Evolutionary conservation across 1,140 invertebrate genomes (phyloP).

Genomic region (Probaryconus sp.): DNA sequence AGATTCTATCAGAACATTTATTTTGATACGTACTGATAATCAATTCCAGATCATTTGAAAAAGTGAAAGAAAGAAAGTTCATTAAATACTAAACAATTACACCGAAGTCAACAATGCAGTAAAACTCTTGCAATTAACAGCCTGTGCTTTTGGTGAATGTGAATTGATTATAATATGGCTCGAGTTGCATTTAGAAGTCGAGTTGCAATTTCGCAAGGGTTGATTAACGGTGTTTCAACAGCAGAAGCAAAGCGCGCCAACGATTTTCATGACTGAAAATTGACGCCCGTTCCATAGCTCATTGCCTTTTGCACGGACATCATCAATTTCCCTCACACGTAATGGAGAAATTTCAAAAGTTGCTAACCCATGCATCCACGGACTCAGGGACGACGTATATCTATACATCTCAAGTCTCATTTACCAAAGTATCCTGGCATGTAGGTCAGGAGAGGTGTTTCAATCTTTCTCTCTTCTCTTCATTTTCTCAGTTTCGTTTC

Average conservation of each 20-base stretch:
- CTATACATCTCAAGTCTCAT: constrained; percentile 35
- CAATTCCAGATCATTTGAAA: no score
- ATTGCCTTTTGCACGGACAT: constrained; percentile 8
- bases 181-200: no score
- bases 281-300: constrained; percentile 5
- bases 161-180: no score
- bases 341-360: constrained; percentile 29
- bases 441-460: constrained; percentile 51
- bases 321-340: constrained; percentile 28
- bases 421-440: constrained; percentile 50
- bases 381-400: constrained; percentile 11
- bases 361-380: constrained; percentile 4
- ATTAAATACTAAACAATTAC: no score
- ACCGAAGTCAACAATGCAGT: no score
- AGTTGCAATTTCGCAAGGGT: background rate
- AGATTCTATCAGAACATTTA: no score
- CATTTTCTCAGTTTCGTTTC: constrained; percentile 38
- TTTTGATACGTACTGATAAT: no score
- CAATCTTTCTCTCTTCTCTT: constrained; percentile 29
- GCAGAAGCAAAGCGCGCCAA: background rate
- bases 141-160: no score
- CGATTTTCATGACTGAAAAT: constrained; percentile 11
- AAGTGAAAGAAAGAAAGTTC: no score
- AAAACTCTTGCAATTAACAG: no score
- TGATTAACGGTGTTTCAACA: constrained; percentile 4